Conservation (phyloP, 2,113 vertebrate genomes). For the Phasianus colchicus region DNA sequence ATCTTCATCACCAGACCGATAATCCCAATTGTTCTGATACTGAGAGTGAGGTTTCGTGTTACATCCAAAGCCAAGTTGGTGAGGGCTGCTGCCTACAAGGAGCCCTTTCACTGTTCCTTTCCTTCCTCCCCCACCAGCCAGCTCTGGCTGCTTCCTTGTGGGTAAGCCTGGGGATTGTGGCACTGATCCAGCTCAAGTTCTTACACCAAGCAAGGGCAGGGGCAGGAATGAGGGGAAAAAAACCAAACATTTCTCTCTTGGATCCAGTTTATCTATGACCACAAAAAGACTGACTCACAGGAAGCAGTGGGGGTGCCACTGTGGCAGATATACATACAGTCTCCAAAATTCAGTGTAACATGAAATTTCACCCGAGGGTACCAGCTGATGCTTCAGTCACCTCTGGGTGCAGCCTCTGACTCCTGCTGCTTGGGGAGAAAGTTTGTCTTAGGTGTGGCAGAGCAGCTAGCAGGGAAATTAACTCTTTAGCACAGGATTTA, state of each 20-base stretch:
- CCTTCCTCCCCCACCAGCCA: neutral
- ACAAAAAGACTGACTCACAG: neutral
- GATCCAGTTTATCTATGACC: neutral
- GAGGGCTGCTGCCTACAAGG: neutral
- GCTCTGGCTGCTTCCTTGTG: neutral
- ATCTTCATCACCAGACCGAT: neutral
- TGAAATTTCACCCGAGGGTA: neutral
- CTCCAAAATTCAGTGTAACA: neutral
- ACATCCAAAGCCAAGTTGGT: neutral
- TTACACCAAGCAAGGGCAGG: neutral
- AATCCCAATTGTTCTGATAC: neutral
- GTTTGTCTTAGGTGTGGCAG: conserved; percentile 3
- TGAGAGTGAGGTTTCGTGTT: neutral
- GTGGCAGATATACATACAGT: neutral
- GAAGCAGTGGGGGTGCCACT: neutral
- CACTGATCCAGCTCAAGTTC: neutral
- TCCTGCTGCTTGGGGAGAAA: neutral
- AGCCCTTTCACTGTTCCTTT: neutral
- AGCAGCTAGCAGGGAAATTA: conserved; percentile 21
- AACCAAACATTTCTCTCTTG: neutral
- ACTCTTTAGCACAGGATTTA: neutral
- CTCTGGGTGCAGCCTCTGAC: neutral
- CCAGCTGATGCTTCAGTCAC: neutral
- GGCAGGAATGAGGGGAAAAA: neutral
- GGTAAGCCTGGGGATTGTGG: neutral